A percentile compares a stretch with the other conserved stretches of the same genome.
These are phyloP conservation scores for Parazoanthus darwini DNA, from an alignment of 92 coral and sea anemone species.

Conservation along the genomic window DNA sequence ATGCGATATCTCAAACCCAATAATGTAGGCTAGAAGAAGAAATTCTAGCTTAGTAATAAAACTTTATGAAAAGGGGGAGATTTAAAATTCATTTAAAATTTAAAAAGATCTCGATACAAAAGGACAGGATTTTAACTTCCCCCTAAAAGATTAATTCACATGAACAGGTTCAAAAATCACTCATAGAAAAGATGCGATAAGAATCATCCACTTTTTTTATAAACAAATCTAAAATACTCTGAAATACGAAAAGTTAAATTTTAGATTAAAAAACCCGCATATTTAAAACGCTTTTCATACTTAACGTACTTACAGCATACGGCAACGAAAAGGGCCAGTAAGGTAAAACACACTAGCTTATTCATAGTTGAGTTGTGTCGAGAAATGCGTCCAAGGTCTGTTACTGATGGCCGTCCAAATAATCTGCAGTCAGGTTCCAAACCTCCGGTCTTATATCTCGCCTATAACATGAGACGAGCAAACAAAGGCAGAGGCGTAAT, in stretches of 20 bases:
- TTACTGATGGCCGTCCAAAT: constrained; percentile 13
- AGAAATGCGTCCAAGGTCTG: not conserved
- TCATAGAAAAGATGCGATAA: no score
- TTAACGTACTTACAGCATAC: constrained; percentile 24
- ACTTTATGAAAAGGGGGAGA: not conserved
- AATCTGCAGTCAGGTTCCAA: constrained; percentile 25
- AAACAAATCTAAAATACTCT: no score
- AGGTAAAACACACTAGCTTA: constrained; percentile 22
- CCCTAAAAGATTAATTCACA: no score
- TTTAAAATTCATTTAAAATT: no score
- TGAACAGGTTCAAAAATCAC: no score
- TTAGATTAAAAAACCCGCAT: not conserved
- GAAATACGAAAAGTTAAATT: not conserved
- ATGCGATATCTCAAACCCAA: no score
- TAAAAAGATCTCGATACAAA: no score
- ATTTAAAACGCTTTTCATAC: no score
- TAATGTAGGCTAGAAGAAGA: not conserved
- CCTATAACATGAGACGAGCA: constrained; percentile 2
- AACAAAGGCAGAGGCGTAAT: constrained; percentile 41
- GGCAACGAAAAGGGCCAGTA: constrained; percentile 4
- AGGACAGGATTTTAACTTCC: no score
- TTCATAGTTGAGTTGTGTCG: constrained; percentile 34
- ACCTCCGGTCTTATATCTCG: constrained; percentile 21
- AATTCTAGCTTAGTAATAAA: not conserved
- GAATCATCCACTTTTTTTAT: not conserved